Evolutionary conservation across 2,888 invertebrate genomes (phyloP), one percentile per base, ranked within the genome.

Genomic region (Dermolepida albohirtum): DNA sequence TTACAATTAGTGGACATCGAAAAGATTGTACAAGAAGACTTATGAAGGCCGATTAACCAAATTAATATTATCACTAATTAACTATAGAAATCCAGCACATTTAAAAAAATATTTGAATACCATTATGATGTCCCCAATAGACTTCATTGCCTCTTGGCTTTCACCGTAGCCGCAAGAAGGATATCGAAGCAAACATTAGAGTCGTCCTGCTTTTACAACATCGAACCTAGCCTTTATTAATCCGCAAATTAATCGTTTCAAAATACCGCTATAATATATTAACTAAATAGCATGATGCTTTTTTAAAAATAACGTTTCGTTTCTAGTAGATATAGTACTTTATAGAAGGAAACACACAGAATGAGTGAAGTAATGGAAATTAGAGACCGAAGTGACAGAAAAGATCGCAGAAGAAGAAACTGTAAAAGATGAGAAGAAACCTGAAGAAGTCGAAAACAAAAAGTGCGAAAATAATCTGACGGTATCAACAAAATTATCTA

Each of bases 401-500:
- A 41, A 68, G 5, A 29, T 12, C 14, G 12, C 12, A n/a, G 43
- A 27, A 34, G 50, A 40, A 16, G 62, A 67, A 34, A 22, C 16
- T 11, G 59, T 49, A 12, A 40, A 17, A 5, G 27, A 17, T 49
- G 12, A 54, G 27, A 64, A 64, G 22, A 52, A 51, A 34, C 29
- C 43, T 12, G 39, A 62, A 49, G 47, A 49, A 34, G 14, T 7
- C 14, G 41, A 64, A 5, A 55, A 66, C 5, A 59, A 70, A 39
- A 71, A 66, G 29, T 64, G 65, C 12, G 71, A 74, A 22, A 74
- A 73, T 54, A 73, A 74, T 39, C 70, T 73, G 44, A 80, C 79
- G 6, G 74, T 78, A 40, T 79, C 79, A 5, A 78, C 80, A 5
- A 81, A 81, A 74, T 64, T 79, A 44, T 88, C 88, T 17, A 87